A percentile compares a stretch with the other conserved stretches of the same genome.
These are phyloP conservation scores for Diploptera punctata DNA, from an alignment of 2,888 invertebrate genomes.

Conservation along the genomic window DNA sequence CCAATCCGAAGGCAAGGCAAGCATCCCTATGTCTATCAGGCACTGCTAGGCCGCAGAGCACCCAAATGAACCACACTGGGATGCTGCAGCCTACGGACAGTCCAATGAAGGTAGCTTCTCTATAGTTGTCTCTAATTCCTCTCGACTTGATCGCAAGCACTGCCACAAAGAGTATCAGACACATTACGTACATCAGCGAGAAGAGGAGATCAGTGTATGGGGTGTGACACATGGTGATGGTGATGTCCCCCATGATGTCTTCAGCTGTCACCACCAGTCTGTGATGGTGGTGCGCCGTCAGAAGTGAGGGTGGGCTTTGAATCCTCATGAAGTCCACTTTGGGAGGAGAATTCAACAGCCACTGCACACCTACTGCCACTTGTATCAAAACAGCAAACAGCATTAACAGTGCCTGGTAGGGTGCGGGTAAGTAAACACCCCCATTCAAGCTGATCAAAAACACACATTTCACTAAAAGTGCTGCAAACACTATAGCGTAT, in stretches of 20 bases:
- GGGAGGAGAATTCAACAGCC: slow-evolving; percentile 83
- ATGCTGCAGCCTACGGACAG: slow-evolving; percentile 85
- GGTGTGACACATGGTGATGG: slow-evolving; percentile 64
- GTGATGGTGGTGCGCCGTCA: slow-evolving; percentile 44
- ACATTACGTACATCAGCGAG: slow-evolving; percentile 82
- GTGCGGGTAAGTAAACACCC: slow-evolving; percentile 90
- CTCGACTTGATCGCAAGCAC: slow-evolving; percentile 85
- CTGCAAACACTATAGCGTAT: slow-evolving; percentile 84
- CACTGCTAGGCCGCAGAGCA: slow-evolving; percentile 80
- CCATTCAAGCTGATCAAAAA: slow-evolving; percentile 91
- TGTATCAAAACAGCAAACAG: slow-evolving; percentile 92
- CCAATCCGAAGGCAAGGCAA: slow-evolving; percentile 88
- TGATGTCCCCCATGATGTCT: slow-evolving; percentile 50
- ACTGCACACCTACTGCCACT: slow-evolving; percentile 83
- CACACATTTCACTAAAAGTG: slow-evolving; percentile 91
- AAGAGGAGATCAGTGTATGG: slow-evolving; percentile 75
- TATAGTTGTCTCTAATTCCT: slow-evolving; percentile 90
- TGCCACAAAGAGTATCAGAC: slow-evolving; percentile 83
- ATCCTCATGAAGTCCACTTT: slow-evolving; percentile 60
- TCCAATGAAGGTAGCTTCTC: slow-evolving; percentile 92
- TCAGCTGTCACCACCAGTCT: slow-evolving; percentile 50
- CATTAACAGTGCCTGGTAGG: slow-evolving; percentile 86
- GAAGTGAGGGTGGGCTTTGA: slow-evolving; percentile 49
- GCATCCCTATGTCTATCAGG: slow-evolving; percentile 84
- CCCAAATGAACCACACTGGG: slow-evolving; percentile 87